Evolutionary conservation across 2,797 vertebrate species (phyloP).

Genomic region (Mastacembelus armatus): DNA sequence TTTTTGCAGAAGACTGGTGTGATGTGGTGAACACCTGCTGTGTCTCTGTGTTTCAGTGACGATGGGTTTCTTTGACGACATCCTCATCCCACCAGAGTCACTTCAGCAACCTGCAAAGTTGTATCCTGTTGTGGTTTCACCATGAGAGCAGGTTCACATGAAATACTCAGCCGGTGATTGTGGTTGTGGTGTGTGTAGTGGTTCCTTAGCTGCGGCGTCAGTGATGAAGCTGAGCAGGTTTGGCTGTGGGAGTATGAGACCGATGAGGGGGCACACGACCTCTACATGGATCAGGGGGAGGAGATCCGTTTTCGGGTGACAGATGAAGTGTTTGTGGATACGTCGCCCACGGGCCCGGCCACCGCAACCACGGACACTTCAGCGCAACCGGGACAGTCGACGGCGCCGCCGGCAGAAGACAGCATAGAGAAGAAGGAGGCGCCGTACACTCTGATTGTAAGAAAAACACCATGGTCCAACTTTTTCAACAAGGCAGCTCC

Average conservation of each 20-base stretch:
- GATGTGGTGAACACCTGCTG: background rate
- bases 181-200: no score
- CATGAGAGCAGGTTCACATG: no score
- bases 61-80: slow-evolving; percentile 97
- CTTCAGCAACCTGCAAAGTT: slow-evolving; percentile 97
- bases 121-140: slow-evolving; percentile 86
- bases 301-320: slow-evolving; percentile 95
- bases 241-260: slow-evolving; percentile 99
- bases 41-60: slow-evolving; percentile 85
- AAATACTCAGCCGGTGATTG: no score
- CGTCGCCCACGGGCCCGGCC: slow-evolving; percentile 93
- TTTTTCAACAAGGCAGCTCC: no score
- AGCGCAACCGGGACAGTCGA: slow-evolving; percentile 57
- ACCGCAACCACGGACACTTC: slow-evolving; percentile 71
- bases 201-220: slow-evolving; percentile 77
- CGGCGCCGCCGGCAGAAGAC: slow-evolving; percentile 60
- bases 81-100: slow-evolving; percentile 95
- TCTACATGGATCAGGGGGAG: slow-evolving; percentile 98
- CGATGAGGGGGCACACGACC: slow-evolving; percentile 96
- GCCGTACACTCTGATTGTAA: slow-evolving; percentile 94
- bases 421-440: slow-evolving; percentile 86
- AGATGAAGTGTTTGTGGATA: slow-evolving; percentile 95
- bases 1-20: no score
- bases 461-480: slow-evolving; percentile 16
- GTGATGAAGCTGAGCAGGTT: slow-evolving; percentile 96